phyloP scores from a whole-genome alignment of 2,888 invertebrate genomes.

The Calliopum simillimum region DNA sequence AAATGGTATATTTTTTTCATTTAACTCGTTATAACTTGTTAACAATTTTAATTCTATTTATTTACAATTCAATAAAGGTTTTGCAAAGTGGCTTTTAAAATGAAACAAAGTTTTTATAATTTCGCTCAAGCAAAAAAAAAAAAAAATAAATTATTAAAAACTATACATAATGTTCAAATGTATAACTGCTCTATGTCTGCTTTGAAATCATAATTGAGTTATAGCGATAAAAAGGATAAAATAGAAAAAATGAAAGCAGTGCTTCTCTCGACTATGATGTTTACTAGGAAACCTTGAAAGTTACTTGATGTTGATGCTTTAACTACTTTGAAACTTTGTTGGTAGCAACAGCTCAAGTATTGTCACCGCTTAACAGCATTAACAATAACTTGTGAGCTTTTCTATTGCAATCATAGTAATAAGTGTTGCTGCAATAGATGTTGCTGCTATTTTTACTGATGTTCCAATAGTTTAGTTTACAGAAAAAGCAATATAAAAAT shows the following conservation, averaged over 20 bases:
- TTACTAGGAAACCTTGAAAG: constrained; percentile 16
- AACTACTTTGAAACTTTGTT: background rate
- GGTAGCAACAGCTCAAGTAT: constrained; percentile 15
- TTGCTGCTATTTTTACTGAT: constrained; percentile 9
- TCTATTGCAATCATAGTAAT: background rate
- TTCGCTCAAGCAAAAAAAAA: no score
- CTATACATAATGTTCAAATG: no score
- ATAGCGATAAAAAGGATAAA: background rate
- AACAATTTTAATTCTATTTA: no score
- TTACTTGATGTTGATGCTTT: background rate
- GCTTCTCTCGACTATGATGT: background rate
- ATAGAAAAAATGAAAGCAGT: background rate
- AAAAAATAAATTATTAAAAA: no score
- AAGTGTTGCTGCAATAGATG: background rate
- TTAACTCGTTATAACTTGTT: no score
- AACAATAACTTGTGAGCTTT: constrained; percentile 1
- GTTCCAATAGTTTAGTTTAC: background rate
- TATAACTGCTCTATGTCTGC: no score
- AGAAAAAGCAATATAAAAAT: constrained; percentile 5
- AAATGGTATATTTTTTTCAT: no score
- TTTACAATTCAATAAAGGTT: no score
- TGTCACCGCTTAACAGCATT: constrained; percentile 8
- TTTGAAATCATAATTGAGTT: background rate
- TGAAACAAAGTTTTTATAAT: no score
- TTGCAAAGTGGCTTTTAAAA: no score